These are phyloP conservation scores for Dermolepida albohirtum DNA, from an alignment of 2,888 invertebrate species.

Conservation along the genomic window DNA sequence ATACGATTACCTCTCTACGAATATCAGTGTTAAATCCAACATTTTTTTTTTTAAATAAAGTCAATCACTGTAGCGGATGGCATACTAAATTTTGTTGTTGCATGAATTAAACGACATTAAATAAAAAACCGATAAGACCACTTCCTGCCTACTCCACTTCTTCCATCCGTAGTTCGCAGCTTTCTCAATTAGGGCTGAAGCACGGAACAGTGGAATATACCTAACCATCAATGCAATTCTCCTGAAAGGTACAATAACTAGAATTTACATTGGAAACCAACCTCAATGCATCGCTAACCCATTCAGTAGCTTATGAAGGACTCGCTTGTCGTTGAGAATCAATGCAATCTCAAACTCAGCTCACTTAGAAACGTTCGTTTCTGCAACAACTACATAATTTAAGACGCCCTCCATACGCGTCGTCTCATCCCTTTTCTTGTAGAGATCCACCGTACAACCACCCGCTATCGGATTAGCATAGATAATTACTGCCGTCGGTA, in stretches of 20 bases:
- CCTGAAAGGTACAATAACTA: not conserved
- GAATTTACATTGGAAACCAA: constrained; percentile 9
- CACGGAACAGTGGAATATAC: too few species aligned
- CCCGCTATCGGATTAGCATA: constrained; percentile 28
- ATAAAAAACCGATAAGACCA: too few species aligned
- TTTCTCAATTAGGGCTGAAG: too few species aligned
- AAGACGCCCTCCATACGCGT: constrained; percentile 12
- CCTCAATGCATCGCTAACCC: constrained; percentile 22
- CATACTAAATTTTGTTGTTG: too few species aligned
- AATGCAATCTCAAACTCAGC: constrained; percentile 29
- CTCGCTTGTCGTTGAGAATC: constrained; percentile 22
- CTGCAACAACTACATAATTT: constrained; percentile 20
- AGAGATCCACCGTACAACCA: not conserved
- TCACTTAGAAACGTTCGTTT: constrained; percentile 12
- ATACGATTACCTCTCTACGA: too few species aligned
- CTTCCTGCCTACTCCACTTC: too few species aligned
- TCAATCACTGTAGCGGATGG: too few species aligned
- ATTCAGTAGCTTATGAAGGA: constrained; percentile 26
- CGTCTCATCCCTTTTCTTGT: not conserved
- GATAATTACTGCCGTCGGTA: constrained; percentile 27
- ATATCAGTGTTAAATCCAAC: too few species aligned
- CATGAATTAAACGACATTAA: too few species aligned
- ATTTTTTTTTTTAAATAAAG: too few species aligned
- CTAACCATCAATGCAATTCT: not conserved
- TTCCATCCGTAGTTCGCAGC: too few species aligned